These are phyloP conservation scores for Drosophila saltans DNA, from an alignment of 1,140 invertebrate species.

Conservation along the genomic window DNA sequence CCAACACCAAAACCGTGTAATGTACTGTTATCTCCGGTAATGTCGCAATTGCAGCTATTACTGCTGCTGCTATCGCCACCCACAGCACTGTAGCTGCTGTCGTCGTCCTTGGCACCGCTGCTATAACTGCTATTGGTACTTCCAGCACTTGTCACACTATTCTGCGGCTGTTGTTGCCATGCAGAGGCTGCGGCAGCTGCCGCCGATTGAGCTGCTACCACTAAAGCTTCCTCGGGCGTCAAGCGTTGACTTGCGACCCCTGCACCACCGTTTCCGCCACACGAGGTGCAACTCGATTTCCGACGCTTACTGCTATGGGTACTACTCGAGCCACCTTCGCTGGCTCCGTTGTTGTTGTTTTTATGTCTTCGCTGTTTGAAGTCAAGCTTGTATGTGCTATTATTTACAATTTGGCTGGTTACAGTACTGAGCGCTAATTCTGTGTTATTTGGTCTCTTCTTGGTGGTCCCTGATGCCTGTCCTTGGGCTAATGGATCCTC, in stretches of 20 bases:
- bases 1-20: slow-evolving; percentile 74
- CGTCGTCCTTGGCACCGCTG: slow-evolving; percentile 64
- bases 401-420: slow-evolving; percentile 72
- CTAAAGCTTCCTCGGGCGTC: slow-evolving; percentile 59
- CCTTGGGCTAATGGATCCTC: slow-evolving; percentile 36
- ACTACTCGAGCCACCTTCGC: slow-evolving; percentile 22
- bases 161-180: slow-evolving; percentile 71
- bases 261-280: slow-evolving; percentile 39
- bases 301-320: slow-evolving; percentile 50
- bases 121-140: slow-evolving; percentile 72
- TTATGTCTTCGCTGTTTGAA: slow-evolving; percentile 68
- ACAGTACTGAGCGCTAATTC: slow-evolving; percentile 68
- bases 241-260: slow-evolving; percentile 39
- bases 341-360: slow-evolving; percentile 56
- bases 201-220: slow-evolving; percentile 25
- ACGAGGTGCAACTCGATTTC: slow-evolving; percentile 69
- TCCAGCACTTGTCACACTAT: slow-evolving; percentile 68
- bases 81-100: slow-evolving; percentile 67
- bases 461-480: slow-evolving; percentile 29
- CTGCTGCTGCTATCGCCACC: slow-evolving; percentile 77
- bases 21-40: slow-evolving; percentile 77
- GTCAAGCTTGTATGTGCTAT: slow-evolving; percentile 68
- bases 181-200: slow-evolving; percentile 25
- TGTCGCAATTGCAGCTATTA: slow-evolving; percentile 79
- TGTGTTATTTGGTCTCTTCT: slow-evolving; percentile 54